A percentile compares a stretch with the other conserved stretches of the same genome.
phyloP scores from a whole-genome alignment of 2,797 vertebrate genomes.

The Pseudotriccus pelzelni region DNA sequence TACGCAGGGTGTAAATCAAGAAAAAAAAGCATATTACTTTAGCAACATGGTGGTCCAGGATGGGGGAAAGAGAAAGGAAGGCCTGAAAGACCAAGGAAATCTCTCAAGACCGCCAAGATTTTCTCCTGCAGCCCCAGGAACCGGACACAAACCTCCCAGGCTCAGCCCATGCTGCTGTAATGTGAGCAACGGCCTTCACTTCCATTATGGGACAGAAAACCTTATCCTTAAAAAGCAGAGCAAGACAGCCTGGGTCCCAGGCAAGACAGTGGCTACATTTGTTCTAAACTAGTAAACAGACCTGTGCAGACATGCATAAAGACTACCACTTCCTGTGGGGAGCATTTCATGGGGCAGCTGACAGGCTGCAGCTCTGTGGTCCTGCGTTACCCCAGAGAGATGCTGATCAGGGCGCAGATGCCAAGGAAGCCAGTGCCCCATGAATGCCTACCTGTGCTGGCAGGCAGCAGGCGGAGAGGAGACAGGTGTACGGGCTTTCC shows the following conservation, averaged over 20 bases:
- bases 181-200: accelerated
- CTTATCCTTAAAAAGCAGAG: background rate
- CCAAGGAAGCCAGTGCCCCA: accelerated
- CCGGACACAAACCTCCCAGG: background rate
- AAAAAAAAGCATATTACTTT: background rate
- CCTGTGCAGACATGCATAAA: background rate
- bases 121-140: background rate
- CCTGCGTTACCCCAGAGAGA: accelerated
- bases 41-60: background rate
- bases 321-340: background rate
- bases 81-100: background rate
- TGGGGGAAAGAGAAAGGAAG: background rate
- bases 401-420: background rate
- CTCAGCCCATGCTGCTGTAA: background rate
- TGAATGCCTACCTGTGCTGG: background rate
- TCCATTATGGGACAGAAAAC: background rate
- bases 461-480: background rate
- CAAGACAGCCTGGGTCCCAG: accelerated
- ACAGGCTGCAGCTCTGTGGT: background rate
- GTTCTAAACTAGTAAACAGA: background rate
- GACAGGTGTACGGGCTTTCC: background rate
- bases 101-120: background rate
- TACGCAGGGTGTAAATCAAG: background rate
- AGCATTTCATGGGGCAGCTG: accelerated
- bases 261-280: background rate